A percentile compares a stretch with the other conserved stretches of the same genome.
Evolutionary conservation across 2,113 vertebrate species (phyloP).

Genomic region (Myrmecobius fasciatus): DNA sequence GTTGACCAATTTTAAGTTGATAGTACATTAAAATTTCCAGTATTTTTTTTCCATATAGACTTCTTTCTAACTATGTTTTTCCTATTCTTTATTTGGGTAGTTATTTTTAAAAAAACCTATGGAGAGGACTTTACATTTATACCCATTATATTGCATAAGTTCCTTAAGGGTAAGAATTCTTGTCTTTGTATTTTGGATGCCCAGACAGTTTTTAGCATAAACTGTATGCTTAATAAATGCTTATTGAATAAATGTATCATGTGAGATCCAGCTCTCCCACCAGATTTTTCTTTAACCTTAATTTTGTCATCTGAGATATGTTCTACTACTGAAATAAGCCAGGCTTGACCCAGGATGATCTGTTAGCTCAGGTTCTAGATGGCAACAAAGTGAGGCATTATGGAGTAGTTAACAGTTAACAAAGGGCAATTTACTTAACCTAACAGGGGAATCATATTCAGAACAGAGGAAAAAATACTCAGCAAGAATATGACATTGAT

Average conservation of each 20-base stretch:
- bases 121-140: neutral
- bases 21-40: neutral
- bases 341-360: neutral
- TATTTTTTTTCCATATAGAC: neutral
- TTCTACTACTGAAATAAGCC: neutral
- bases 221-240: neutral
- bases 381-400: neutral
- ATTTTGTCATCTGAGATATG: neutral
- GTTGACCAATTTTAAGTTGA: neutral
- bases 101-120: neutral
- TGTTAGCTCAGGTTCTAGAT: neutral
- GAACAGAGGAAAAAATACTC: neutral
- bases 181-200: neutral
- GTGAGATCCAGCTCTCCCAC: neutral
- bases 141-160: neutral
- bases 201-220: too few relatives aligned
- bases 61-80: neutral
- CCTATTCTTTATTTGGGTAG: neutral
- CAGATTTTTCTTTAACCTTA: neutral
- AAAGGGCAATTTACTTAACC: neutral
- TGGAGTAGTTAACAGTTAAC: neutral
- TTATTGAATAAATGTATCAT: neutral
- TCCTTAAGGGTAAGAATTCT: neutral
- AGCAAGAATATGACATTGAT: neutral
- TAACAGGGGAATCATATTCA: neutral